Evolutionary conservation across 1,140 invertebrate species (phyloP).

Genomic region (Archivesica marissinica): DNA sequence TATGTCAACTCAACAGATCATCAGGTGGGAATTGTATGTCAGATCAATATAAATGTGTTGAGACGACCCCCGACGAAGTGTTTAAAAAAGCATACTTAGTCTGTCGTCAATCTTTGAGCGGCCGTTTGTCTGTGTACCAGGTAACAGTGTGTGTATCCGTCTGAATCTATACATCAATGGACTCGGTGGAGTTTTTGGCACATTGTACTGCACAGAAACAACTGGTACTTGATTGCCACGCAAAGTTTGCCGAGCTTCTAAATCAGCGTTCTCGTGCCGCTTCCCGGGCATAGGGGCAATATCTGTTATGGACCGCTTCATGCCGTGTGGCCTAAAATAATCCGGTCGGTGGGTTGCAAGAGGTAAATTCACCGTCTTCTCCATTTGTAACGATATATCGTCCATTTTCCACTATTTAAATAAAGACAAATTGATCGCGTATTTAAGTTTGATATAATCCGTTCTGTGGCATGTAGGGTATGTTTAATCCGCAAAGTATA

Average conservation of each 20-base stretch:
- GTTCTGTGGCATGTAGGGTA: neutral
- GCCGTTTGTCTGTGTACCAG: neutral
- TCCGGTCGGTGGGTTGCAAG: neutral
- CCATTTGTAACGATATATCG: constrained; percentile 36
- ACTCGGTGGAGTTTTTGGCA: constrained; percentile 43
- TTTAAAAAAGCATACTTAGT: constrained; percentile 25
- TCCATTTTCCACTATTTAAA: constrained; percentile 44
- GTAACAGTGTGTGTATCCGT: constrained; percentile 2
- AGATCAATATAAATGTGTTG: constrained; percentile 1
- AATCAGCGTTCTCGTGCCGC: constrained; percentile 11
- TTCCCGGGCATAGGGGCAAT: neutral
- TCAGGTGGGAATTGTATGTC: no score
- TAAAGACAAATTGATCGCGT: constrained; percentile 2
- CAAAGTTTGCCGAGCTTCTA: neutral
- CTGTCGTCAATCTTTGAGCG: constrained; percentile 33
- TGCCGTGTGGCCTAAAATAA: constrained; percentile 33
- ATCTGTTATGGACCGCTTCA: constrained; percentile 50
- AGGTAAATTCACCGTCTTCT: constrained; percentile 4
- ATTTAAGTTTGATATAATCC: constrained; percentile 41
- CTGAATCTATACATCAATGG: constrained; percentile 49
- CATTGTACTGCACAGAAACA: constrained; percentile 58
- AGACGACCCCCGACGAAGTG: constrained; percentile 5
- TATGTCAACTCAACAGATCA: no score
- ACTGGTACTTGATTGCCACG: constrained; percentile 41
- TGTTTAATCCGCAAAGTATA: constrained; percentile 8